Percentiles rank a stretch among this genome's conserved stretches.
Conservation (phyloP, 2,113 vertebrate species). For the Rhinogobius similis region DNA sequence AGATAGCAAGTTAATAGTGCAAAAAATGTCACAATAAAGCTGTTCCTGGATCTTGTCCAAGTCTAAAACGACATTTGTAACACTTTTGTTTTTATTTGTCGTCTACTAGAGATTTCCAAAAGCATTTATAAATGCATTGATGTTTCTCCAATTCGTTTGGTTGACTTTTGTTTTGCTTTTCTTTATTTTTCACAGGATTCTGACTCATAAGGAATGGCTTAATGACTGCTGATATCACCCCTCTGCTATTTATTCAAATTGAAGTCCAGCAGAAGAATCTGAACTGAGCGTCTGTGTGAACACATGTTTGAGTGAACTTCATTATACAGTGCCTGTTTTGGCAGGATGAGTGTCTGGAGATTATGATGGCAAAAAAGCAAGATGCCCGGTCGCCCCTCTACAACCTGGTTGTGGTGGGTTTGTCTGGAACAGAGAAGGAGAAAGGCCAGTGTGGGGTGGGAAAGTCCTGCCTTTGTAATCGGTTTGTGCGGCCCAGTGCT, state of each 20-base stretch:
- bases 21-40: background rate
- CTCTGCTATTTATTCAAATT: slow-evolving; percentile 37
- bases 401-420: slow-evolving; percentile 93
- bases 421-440: slow-evolving; percentile 98
- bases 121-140: no score
- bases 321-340: slow-evolving; percentile 74
- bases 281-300: slow-evolving; percentile 70
- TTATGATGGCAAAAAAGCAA: slow-evolving; percentile 98
- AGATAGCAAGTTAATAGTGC: background rate
- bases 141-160: background rate
- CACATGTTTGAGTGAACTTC: slow-evolving; percentile 57
- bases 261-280: slow-evolving; percentile 42
- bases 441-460: slow-evolving; percentile 96
- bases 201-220: slow-evolving; percentile 52
- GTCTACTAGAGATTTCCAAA: background rate
- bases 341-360: slow-evolving; percentile 85
- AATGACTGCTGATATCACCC: slow-evolving; percentile 50
- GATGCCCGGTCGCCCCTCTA: slow-evolving; percentile 93
- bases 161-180: slow-evolving; percentile 25
- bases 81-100: background rate
- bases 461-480: slow-evolving; percentile 96
- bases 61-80: no score
- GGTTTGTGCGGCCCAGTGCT: slow-evolving; percentile 90
- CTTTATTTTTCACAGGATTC: slow-evolving; percentile 57
- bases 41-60: background rate